Evolutionary conservation across 2,888 invertebrate species (phyloP).

Genomic region (Cartodere bifasciata): DNA sequence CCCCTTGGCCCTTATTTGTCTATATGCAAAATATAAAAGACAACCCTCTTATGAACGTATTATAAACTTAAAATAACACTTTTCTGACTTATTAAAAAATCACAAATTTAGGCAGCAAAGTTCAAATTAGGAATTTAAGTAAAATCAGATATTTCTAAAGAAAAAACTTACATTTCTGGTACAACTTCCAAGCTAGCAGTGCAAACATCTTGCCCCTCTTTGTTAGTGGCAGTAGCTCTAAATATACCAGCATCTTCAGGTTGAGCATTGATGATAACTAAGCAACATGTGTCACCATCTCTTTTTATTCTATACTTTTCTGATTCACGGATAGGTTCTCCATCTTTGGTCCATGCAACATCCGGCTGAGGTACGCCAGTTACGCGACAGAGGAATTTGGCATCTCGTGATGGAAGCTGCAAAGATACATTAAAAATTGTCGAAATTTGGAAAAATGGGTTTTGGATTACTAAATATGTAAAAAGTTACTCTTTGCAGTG

Average conservation of each 20-base stretch:
- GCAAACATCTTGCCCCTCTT: slow-evolving; percentile 66
- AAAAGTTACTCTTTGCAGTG: too few species aligned
- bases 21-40: too few species aligned
- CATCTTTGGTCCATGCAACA: slow-evolving; percentile 78
- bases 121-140: too few species aligned
- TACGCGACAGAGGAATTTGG: slow-evolving; percentile 71
- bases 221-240: slow-evolving; percentile 65
- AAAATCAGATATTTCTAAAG: slow-evolving; percentile 2
- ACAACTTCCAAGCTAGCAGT: slow-evolving; percentile 65
- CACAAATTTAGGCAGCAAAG: too few species aligned
- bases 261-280: slow-evolving; percentile 58
- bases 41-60: too few species aligned
- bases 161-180: slow-evolving; percentile 62
- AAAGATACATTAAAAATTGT: too few species aligned
- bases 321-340: slow-evolving; percentile 51
- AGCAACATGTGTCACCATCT: slow-evolving; percentile 67
- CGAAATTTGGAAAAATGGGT: too few species aligned
- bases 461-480: too few species aligned
- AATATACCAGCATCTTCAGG: slow-evolving; percentile 60
- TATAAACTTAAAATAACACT: slow-evolving; percentile 5
- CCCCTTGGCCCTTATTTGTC: too few species aligned
- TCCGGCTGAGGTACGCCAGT: slow-evolving; percentile 74
- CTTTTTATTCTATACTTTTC: slow-evolving; percentile 63
- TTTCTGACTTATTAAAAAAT: too few species aligned
- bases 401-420: slow-evolving; percentile 66